Conservation (phyloP, 1,140 invertebrate species). For the Pararge aegeria region DNA sequence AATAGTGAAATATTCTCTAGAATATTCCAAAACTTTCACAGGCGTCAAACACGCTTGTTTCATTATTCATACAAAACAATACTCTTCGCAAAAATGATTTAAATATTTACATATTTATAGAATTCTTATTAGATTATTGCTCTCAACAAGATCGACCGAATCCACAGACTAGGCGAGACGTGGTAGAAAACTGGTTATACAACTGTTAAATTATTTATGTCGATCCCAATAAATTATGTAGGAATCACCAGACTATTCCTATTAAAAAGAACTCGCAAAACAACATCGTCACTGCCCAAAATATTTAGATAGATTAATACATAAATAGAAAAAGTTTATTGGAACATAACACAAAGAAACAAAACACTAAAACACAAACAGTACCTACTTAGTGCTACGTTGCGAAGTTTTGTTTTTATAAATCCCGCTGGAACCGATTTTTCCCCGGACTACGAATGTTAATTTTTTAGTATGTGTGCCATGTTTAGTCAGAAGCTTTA, state of each 20-base stretch:
- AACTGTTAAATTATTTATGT: slow-evolving; percentile 13
- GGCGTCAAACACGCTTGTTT: background rate
- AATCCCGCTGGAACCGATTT: too few relatives aligned
- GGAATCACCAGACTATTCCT: slow-evolving; percentile 1
- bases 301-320: background rate
- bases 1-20: background rate
- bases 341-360: too few relatives aligned
- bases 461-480: too few relatives aligned
- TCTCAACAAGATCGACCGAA: slow-evolving; percentile 1
- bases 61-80: slow-evolving; percentile 9
- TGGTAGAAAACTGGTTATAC: slow-evolving; percentile 5
- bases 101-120: slow-evolving; percentile 8
- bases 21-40: background rate
- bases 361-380: too few relatives aligned
- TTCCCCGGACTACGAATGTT: too few relatives aligned
- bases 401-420: too few relatives aligned
- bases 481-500: too few relatives aligned
- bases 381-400: too few relatives aligned
- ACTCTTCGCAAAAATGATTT: background rate
- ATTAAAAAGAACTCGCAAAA: background rate
- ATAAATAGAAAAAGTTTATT: too few relatives aligned
- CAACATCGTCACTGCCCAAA: background rate
- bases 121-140: slow-evolving; percentile 7
- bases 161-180: background rate
- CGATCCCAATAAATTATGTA: slow-evolving; percentile 1